Percentiles rank a stretch among this genome's conserved stretches.
Conservation (phyloP, 1,140 invertebrate species). For the Copidosoma floridanum region DNA sequence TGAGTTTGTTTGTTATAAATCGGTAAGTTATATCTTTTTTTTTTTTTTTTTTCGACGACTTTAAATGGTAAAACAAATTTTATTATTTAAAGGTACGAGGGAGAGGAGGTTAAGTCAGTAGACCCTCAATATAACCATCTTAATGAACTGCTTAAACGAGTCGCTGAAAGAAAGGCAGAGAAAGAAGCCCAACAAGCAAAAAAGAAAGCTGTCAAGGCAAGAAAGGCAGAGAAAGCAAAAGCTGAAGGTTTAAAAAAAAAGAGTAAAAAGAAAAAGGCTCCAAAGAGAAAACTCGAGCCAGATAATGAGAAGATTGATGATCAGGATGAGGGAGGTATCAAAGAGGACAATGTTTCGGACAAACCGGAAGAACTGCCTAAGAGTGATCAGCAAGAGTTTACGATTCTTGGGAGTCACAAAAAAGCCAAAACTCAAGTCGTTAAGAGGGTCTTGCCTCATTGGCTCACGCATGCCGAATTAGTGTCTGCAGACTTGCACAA, state of each 20-base stretch:
- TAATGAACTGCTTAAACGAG: constrained; percentile 60
- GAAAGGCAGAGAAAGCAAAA: constrained; percentile 10
- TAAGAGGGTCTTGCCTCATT: constrained; percentile 76
- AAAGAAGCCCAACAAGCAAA: constrained; percentile 28
- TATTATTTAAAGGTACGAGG: constrained; percentile 50
- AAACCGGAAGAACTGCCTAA: not conserved
- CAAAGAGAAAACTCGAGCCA: not conserved
- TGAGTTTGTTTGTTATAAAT: constrained; percentile 59
- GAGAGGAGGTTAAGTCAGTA: constrained; percentile 44
- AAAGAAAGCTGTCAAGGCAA: constrained; percentile 11
- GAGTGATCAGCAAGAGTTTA: constrained; percentile 35
- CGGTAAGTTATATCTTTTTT: constrained; percentile 43
- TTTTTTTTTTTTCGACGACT: constrained; percentile 11
- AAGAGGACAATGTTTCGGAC: constrained; percentile 1
- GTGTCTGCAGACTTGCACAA: constrained; percentile 71
- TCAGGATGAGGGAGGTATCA: not conserved
- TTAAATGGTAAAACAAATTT: constrained; percentile 10
- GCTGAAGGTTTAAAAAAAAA: constrained; percentile 23
- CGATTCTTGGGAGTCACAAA: constrained; percentile 41
- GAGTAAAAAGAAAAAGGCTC: constrained; percentile 19
- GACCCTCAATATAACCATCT: constrained; percentile 61
- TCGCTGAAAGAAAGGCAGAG: constrained; percentile 58
- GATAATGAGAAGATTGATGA: not conserved
- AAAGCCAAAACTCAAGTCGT: constrained; percentile 53
- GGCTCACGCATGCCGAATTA: constrained; percentile 78